Conservation (phyloP, 2,113 vertebrate species). For the Myrmecobius fasciatus region DNA sequence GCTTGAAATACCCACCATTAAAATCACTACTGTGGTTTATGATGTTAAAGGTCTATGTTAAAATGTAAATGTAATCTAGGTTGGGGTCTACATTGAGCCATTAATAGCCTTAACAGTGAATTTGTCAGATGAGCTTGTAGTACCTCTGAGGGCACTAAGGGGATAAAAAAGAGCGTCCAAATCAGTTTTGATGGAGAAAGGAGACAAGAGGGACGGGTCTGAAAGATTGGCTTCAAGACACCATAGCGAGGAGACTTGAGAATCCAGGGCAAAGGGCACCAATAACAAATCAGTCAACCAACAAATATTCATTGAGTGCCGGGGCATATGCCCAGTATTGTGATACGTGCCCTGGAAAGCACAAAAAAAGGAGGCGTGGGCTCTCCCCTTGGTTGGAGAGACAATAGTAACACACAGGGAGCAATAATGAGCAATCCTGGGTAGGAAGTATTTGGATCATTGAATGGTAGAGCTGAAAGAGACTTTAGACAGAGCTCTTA, state of each 20-base stretch:
- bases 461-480: background rate
- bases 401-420: background rate
- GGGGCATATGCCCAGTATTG: background rate
- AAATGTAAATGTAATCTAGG: no score
- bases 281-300: background rate
- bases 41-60: no score
- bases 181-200: background rate
- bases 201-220: background rate
- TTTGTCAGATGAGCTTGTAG: no score
- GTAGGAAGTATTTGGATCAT: background rate
- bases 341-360: background rate
- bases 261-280: background rate
- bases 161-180: background rate
- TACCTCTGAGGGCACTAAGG: no score
- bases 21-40: no score
- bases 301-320: conserved; percentile 26
- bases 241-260: background rate
- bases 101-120: no score
- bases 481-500: background rate
- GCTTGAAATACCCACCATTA: no score
- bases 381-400: background rate
- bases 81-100: no score
- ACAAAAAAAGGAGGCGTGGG: background rate
- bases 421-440: background rate
- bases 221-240: background rate